These are phyloP conservation scores for Xiphydria camelus DNA, from an alignment of 2,888 invertebrate genomes.

Conservation along the genomic window DNA sequence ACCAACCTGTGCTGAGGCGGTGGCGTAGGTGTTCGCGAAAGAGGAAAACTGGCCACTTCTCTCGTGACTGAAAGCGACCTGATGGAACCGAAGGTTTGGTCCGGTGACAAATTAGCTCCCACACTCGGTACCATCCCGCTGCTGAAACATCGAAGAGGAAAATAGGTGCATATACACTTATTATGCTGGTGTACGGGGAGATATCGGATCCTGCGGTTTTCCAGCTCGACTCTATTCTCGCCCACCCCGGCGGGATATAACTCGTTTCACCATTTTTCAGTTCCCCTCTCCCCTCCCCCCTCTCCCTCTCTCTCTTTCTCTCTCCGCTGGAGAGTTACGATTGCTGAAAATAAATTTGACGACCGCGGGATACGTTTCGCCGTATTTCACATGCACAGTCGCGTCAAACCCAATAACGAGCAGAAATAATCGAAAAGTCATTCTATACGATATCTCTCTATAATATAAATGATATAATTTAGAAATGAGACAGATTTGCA, in stretches of 20 bases:
- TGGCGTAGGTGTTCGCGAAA: conserved; percentile 74
- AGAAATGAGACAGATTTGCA: too few relatives aligned
- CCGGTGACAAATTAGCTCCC: conserved; percentile 71
- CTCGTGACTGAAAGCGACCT: conserved; percentile 72
- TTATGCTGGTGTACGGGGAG: too few relatives aligned
- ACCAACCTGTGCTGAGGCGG: conserved; percentile 64
- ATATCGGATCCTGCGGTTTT: too few relatives aligned
- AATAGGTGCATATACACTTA: too few relatives aligned
- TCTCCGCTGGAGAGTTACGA: too few relatives aligned
- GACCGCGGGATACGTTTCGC: neutral
- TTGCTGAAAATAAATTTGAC: too few relatives aligned
- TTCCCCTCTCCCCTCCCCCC: neutral
- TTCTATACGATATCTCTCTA: too few relatives aligned
- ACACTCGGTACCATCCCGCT: conserved; percentile 71
- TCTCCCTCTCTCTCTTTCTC: neutral
- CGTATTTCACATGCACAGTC: neutral
- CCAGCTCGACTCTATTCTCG: too few relatives aligned
- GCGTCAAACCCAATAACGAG: too few relatives aligned
- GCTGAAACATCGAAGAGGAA: conserved; percentile 51
- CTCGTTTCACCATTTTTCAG: neutral
- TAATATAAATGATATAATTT: too few relatives aligned
- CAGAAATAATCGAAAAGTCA: too few relatives aligned
- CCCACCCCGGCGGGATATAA: too few relatives aligned
- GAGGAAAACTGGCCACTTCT: conserved; percentile 77
- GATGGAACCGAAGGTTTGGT: conserved; percentile 76